These are phyloP conservation scores for Rhinichthys klamathensis DNA, from an alignment of 2,113 vertebrate species.

Conservation along the genomic window DNA sequence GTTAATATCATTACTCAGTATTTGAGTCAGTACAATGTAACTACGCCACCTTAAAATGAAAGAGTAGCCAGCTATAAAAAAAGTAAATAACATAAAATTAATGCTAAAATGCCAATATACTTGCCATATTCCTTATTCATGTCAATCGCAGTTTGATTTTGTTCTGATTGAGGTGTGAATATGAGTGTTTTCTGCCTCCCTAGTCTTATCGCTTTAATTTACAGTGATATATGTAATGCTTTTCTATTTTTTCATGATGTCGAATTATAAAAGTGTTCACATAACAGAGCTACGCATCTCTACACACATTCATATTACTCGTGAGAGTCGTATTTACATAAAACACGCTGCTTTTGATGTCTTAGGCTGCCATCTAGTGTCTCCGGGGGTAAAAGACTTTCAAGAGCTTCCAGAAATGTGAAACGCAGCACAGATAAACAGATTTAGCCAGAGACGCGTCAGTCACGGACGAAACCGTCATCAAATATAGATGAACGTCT, in stretches of 20 bases:
- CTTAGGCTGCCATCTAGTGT: constrained; percentile 48
- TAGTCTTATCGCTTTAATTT: background rate
- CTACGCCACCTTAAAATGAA: too few relatives aligned
- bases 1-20: too few relatives aligned
- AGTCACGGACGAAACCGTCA: background rate
- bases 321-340: background rate
- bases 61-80: too few relatives aligned
- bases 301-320: background rate
- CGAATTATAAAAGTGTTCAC: background rate
- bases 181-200: background rate
- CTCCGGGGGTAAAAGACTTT: background rate
- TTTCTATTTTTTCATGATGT: background rate
- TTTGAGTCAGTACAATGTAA: too few relatives aligned
- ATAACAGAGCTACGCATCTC: background rate
- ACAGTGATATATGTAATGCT: background rate
- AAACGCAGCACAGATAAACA: background rate
- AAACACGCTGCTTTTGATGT: background rate
- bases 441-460: background rate
- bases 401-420: background rate
- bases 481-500: background rate
- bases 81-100: too few relatives aligned
- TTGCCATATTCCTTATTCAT: too few relatives aligned
- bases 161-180: background rate
- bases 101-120: too few relatives aligned
- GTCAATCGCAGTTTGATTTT: background rate